Conservation (phyloP, 2,888 invertebrate genomes). For the Clepsis dumicolana region DNA sequence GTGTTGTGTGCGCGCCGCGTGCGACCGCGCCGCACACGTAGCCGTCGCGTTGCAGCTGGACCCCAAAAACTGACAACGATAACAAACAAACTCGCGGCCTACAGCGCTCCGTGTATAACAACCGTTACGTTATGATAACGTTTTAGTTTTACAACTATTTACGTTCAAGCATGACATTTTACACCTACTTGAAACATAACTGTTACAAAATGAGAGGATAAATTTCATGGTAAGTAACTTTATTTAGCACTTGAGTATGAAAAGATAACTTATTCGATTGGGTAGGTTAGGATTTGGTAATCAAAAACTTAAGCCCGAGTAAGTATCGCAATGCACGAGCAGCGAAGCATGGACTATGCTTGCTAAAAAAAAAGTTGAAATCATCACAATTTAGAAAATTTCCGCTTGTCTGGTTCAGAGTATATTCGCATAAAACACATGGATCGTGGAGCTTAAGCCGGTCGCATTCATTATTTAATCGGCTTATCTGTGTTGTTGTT, state of each 20-base stretch:
- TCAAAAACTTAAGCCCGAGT: too few relatives aligned
- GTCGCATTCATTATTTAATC: conserved; percentile 23
- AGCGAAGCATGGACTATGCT: too few relatives aligned
- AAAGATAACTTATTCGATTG: too few relatives aligned
- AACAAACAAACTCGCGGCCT: not conserved
- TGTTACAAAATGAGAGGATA: not conserved
- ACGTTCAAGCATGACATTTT: too few relatives aligned
- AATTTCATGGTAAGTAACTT: too few relatives aligned
- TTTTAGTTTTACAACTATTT: not conserved
- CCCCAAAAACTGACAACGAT: not conserved
- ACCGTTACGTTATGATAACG: not conserved
- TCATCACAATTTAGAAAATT: not conserved
- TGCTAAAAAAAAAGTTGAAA: too few relatives aligned
- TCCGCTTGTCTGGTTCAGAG: not conserved
- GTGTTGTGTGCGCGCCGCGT: conserved; percentile 7
- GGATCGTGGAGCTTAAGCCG: not conserved
- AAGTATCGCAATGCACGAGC: too few relatives aligned
- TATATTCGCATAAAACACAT: not conserved
- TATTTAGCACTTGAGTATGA: too few relatives aligned
- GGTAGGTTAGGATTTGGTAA: too few relatives aligned
- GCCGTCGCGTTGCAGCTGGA: not conserved
- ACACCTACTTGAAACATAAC: too few relatives aligned
- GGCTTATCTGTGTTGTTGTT: conserved; percentile 9
- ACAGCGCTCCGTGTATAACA: not conserved
- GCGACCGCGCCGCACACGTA: conserved; percentile 23